Base-by-base conservation (phyloP, 2,797 vertebrate species). In the Lithobates sylvaticus region DNA sequence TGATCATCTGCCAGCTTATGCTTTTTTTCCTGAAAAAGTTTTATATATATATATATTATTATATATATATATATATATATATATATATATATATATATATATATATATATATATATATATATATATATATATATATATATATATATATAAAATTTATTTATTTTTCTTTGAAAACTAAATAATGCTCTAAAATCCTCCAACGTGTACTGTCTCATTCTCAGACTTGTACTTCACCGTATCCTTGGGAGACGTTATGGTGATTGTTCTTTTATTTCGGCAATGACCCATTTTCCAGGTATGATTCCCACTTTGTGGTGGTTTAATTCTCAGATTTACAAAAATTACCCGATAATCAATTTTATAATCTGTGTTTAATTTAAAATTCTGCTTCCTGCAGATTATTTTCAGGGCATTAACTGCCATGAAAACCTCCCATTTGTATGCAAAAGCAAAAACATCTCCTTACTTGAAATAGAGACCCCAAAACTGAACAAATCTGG, bases 371-470 rank as follows among this genome's bases (percentile, higher is more conserved):
- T 65, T 58, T 34, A 39, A 21, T 36, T 73, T 9, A 39, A 29
- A 16, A 69, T 32, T 76, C 61, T 75, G 1, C 0, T 0, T 77
- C 87, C 76, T 88, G 21, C 91, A 95, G 95, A 93, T 54, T 91
- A 89, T 84, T 71, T 34, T 74, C 89, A 88, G 78, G 88, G 89
- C 42, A 68, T 90, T 65, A 91, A 91, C 86, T 95, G 95, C 90
- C 90, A 86, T 0, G 68, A 88, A 84, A 94, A 92, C 27, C 92
- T 96, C 81, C 92, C 97, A 0, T 99, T 99, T 89, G 92, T 99
- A 89, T 99, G 98, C 88, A 96, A 98, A 92, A 96, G 91, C 88
- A 86, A 95, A 72, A 98, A 97, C 83, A 67, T 92, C 58, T 97
- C 98, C 5, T 93, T 94, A 32, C 92, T 97, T 78, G 98, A 99